A percentile compares a stretch with the other conserved stretches of the same genome.
phyloP scores from a whole-genome alignment of 2,113 vertebrate species.

The Anser cygnoides region DNA sequence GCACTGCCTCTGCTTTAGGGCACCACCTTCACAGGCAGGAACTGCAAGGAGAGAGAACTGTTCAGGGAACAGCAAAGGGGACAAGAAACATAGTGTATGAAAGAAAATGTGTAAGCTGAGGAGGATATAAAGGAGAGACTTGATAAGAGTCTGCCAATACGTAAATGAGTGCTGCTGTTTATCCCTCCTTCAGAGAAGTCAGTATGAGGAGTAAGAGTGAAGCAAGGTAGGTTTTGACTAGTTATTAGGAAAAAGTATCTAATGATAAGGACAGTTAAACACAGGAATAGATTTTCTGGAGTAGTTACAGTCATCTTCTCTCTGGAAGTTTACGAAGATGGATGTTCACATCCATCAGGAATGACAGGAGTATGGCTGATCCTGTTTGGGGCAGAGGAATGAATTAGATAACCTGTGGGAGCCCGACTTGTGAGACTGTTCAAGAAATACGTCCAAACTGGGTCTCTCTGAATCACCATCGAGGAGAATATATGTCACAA shows the following conservation, averaged over 20 bases:
- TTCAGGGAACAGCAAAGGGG: neutral
- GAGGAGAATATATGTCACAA: neutral
- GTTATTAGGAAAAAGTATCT: neutral
- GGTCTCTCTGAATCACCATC: neutral
- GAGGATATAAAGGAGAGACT: neutral
- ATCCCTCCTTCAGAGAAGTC: neutral
- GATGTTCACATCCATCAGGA: neutral
- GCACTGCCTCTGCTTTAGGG: neutral
- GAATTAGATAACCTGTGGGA: neutral
- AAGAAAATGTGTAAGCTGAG: neutral
- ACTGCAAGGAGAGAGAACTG: neutral
- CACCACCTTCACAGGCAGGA: neutral
- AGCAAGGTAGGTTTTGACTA: neutral
- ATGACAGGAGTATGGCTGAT: neutral
- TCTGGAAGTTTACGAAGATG: neutral
- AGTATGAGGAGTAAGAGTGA: neutral
- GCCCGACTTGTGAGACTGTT: neutral
- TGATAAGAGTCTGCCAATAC: neutral
- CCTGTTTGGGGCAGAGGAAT: neutral
- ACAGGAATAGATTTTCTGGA: neutral
- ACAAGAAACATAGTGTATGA: neutral
- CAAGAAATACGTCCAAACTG: neutral
- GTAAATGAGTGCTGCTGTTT: neutral
- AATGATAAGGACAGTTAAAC: neutral
- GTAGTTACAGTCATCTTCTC: neutral